Conservation (phyloP, 1,140 invertebrate species). For the Calosoma granatense region DNA sequence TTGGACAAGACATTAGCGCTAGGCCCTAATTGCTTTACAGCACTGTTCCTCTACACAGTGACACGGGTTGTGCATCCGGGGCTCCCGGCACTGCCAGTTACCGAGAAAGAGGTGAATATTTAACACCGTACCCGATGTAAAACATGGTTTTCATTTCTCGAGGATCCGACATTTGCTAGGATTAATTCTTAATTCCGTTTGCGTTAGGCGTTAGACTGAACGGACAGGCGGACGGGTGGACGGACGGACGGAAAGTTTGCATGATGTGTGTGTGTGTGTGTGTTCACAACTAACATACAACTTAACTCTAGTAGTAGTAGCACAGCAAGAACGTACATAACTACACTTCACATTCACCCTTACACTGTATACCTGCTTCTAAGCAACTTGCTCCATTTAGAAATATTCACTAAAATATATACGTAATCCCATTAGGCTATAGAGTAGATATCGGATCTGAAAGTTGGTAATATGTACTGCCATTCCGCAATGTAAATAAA, state of each 20-base stretch:
- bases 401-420: too few species aligned
- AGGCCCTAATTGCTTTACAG: conserved; percentile 10
- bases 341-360: background rate
- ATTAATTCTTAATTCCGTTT: conserved; percentile 5
- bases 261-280: background rate
- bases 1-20: conserved; percentile 7
- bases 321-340: background rate
- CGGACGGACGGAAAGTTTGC: too few species aligned
- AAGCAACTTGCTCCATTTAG: background rate
- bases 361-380: background rate
- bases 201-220: too few species aligned
- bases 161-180: conserved; percentile 1
- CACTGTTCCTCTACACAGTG: background rate
- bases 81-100: too few species aligned
- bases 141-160: conserved; percentile 5
- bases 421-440: too few species aligned
- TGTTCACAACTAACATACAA: background rate
- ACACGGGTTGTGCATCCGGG: conserved; percentile 6
- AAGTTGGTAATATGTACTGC: background rate
- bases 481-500: background rate
- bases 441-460: too few species aligned
- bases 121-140: background rate
- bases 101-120: conserved; percentile 2
- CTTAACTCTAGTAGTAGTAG: background rate
- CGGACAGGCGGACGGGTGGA: too few species aligned